Conservation (phyloP, 2,113 vertebrate genomes). For the Aldabrachelys gigantea region DNA sequence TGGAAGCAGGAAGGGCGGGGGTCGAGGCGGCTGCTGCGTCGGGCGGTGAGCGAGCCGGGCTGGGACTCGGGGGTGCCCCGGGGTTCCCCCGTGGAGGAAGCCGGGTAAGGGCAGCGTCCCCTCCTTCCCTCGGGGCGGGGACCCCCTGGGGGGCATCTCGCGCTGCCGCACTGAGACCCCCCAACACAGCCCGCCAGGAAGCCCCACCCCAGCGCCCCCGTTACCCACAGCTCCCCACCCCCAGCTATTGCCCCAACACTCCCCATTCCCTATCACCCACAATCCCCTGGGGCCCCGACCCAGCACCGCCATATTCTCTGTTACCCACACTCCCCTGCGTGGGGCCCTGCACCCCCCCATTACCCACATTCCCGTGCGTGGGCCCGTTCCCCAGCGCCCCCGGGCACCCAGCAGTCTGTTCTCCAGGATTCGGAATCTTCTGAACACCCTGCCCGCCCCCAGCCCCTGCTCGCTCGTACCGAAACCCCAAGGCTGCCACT, state of each 20-base stretch:
- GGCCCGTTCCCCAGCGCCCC: not conserved
- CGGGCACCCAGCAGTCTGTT: no score
- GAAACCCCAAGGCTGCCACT: not conserved
- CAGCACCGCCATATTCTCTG: not conserved
- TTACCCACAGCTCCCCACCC: not conserved
- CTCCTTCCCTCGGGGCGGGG: not conserved
- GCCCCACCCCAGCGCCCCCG: not conserved
- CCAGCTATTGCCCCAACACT: not conserved
- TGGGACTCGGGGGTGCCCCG: no score
- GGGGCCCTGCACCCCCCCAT: no score
- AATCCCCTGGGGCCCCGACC: not conserved
- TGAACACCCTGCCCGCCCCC: not conserved
- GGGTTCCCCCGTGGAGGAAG: not conserved
- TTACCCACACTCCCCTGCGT: not conserved
- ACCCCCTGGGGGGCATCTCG: not conserved
- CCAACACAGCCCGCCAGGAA: not conserved
- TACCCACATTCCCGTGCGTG: no score
- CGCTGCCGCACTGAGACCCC: no score
- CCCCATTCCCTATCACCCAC: not conserved
- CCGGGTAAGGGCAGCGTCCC: not conserved
- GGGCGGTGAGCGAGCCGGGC: not conserved
- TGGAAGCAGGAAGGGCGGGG: not conserved
- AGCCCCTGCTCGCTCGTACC: not conserved
- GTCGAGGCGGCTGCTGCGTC: not conserved
- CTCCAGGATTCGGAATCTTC: no score